Evolutionary conservation across 1,140 invertebrate species (phyloP), one percentile per base, ranked within the genome.

Genomic region (Yoshiicerus persimilis): DNA sequence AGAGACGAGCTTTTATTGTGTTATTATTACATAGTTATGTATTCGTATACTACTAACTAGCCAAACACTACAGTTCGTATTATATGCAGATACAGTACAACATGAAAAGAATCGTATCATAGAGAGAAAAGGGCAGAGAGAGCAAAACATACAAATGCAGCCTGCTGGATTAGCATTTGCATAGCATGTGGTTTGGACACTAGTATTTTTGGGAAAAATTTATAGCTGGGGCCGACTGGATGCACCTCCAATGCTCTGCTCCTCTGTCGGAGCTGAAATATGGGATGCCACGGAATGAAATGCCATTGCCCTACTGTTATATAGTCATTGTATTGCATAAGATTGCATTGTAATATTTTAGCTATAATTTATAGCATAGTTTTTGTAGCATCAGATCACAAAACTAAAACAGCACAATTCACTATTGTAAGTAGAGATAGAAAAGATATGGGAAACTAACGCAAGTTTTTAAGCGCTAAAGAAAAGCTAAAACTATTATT

Each of bases 271-370:
- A 80, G 16, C 32, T 80, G 75, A 80, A 70, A 70, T 70, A 70
- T 70, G 66, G 30, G 66, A 30, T 70, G 27, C 8, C 30, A 32
- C 16, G 66, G 30, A 70, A 80, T 80, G 75, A 80, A 23, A 80
- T 80, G 34, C 75, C 16, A 36, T 80, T 80, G 75, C 34, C n/a
- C 34, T 32, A 38, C 30, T 80, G 20, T 30, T 36, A 16, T 34
- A n/a, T 16, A 80, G 10, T 16, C 23, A 70, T 4, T 27, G 64
- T 27, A 70, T 80, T 80, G 75, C 75, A 34, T 80, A 80, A 80
- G 75, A 80, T 80, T 80, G 75, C 75, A 80, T 80, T 80, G 75
- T 80, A 80, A 80, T 80, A 80, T 80, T 80, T 80, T 36, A 80
- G n/a, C 75, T 38, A 38, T 80, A 80, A 80, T 80, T 80, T 80